Evolutionary conservation across 2,888 invertebrate genomes (phyloP), one percentile per base, ranked within the genome.

Genomic region (Cataglyphis cursor): DNA sequence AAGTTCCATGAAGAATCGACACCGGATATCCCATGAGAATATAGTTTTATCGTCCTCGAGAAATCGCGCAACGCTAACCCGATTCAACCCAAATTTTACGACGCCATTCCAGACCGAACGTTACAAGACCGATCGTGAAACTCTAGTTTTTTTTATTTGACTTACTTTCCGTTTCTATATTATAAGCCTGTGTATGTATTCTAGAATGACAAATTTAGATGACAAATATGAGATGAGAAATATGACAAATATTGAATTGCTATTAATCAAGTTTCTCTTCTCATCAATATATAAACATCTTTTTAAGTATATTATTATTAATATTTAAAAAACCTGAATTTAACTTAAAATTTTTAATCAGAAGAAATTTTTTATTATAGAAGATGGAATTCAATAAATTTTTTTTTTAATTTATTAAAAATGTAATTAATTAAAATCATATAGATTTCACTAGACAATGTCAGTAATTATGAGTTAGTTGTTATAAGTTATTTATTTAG

Each of bases 1-100:
- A 59, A 59, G 8, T 78, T 59, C 18, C 31, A 57, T 28, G 21
- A 72, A 72, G 21, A 78, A 78, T 21, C 24, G n/a, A 66, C 28
- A 28, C 15, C 31, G 15, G 28, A 12, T 12, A 18, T 64, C 12
- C 12, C 18, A 24, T 28, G 8, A 8, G 15, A 78, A 31, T 8
- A 21, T 21, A 59, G 41, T 31, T 57, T 72, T 31, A 70, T 41
- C 31, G 70, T 21, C 1, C 18, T 44, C 18, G 57, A 57, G 21
- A 54, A 31, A 57, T 70, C 10, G 28, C 9, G 15, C 15, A n/a
- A 1, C 38, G 21, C 57, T 41, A 65, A 64, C 4, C 51, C 15
- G 28, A 41, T 54, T 76, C n/a, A 28, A 24, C 8, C 24, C 24
- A 28, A 66, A 68, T 68, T 76, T 54, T 65, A 75, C 28, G 28